Evolutionary conservation across 2,797 vertebrate species (phyloP).

Genomic region (Pseudotriccus pelzelni): DNA sequence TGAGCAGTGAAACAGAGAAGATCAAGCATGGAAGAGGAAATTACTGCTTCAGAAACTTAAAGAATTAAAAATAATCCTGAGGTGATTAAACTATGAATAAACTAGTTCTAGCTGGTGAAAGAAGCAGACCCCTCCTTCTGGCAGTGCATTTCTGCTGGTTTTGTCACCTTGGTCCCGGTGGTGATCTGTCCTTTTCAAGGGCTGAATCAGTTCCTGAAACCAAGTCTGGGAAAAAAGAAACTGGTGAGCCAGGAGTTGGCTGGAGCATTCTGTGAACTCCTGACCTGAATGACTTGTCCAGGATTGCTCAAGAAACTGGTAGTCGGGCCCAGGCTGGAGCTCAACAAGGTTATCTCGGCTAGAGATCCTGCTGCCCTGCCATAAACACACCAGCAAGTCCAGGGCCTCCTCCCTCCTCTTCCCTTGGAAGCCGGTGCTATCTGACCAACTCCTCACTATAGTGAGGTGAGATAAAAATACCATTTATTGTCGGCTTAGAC

Average conservation of each 20-base stretch:
- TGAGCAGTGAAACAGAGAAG: neutral
- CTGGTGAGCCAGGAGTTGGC: neutral
- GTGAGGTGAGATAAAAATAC: neutral
- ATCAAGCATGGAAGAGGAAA: neutral
- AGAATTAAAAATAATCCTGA: neutral
- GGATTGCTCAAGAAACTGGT: neutral
- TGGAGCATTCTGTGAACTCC: neutral
- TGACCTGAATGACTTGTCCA: neutral
- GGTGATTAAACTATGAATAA: neutral
- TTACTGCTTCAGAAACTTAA: neutral
- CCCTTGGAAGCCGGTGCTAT: neutral
- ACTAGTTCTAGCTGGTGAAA: neutral
- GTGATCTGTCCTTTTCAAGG: neutral
- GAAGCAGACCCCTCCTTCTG: neutral
- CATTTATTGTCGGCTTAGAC: neutral
- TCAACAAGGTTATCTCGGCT: neutral
- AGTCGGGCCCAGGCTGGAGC: neutral
- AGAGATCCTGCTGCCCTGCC: neutral
- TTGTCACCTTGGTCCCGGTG: neutral
- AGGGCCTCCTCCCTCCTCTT: neutral
- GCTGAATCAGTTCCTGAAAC: constrained; percentile 27
- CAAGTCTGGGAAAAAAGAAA: neutral
- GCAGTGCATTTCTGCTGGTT: neutral
- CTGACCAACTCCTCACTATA: rapidly evolving
- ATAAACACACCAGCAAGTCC: rapidly evolving